A percentile compares a stretch with the other conserved stretches of the same genome.
These are phyloP conservation scores for Sorex fumeus DNA, from an alignment of 2,113 vertebrate species.

Conservation along the genomic window DNA sequence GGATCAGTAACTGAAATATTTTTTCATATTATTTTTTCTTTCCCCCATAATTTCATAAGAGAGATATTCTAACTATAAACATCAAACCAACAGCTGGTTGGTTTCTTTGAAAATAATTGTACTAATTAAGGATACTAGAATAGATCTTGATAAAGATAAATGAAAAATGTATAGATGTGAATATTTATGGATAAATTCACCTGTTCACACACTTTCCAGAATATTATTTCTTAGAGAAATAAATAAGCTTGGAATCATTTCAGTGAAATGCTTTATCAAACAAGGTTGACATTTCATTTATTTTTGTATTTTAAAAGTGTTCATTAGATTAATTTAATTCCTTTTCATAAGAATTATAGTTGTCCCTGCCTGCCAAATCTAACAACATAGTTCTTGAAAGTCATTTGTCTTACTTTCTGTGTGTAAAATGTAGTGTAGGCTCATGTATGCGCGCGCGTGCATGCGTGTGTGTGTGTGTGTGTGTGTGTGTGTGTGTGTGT, in stretches of 20 bases:
- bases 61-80: neutral
- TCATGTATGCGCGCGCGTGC: no score
- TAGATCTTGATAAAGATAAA: neutral
- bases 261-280: neutral
- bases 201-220: neutral
- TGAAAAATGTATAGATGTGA: neutral
- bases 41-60: neutral
- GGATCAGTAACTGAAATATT: neutral
- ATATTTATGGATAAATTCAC: neutral
- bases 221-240: neutral
- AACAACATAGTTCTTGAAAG: neutral
- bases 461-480: no score
- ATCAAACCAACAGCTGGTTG: neutral
- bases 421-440: no score
- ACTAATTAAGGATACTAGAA: neutral
- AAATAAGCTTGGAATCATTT: constrained; percentile 1
- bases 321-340: neutral
- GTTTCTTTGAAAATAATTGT: neutral
- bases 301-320: neutral
- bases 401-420: neutral
- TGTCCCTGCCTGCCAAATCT: neutral
- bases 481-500: neutral
- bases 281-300: neutral
- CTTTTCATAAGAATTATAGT: neutral
- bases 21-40: neutral